phyloP scores from a whole-genome alignment of 1,140 invertebrate genomes.

The Lutraria rhynchaena region DNA sequence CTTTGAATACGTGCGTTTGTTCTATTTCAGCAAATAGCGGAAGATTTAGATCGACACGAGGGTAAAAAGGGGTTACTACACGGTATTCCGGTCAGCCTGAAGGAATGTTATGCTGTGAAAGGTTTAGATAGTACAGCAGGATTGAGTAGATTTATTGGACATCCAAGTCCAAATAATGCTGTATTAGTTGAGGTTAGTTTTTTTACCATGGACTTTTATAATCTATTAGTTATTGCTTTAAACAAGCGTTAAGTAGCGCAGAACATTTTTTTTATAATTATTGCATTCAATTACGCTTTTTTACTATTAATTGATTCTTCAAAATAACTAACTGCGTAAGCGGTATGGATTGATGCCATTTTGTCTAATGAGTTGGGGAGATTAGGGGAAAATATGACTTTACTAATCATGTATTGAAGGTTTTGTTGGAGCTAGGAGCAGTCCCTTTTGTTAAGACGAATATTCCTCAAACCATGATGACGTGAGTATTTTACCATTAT shows the following conservation, averaged over 20 bases:
- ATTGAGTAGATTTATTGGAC: neutral
- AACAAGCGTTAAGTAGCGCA: no score
- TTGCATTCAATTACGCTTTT: no score
- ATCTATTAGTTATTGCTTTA: no score
- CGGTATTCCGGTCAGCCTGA: constrained; percentile 40
- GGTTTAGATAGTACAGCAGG: constrained; percentile 34
- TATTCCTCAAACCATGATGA: constrained; percentile 78
- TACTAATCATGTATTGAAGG: no score
- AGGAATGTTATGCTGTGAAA: constrained; percentile 39
- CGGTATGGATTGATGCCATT: no score
- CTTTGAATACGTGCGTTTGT: no score
- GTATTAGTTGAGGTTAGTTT: constrained; percentile 44
- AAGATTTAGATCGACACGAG: neutral
- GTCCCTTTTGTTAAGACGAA: constrained; percentile 81
- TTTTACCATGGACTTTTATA: no score
- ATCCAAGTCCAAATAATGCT: constrained; percentile 19
- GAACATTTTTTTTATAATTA: no score
- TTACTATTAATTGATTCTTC: no score
- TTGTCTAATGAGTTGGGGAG: no score
- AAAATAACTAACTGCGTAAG: no score
- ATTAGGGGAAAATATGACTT: no score
- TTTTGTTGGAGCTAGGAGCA: constrained; percentile 78
- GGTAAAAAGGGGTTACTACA: constrained; percentile 11
- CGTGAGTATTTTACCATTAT: constrained; percentile 64
- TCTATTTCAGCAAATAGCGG: constrained; percentile 10